Evolutionary conservation across 2,797 vertebrate species (phyloP), one percentile per base, ranked within the genome.

Genomic region (Salarias fasciatus): DNA sequence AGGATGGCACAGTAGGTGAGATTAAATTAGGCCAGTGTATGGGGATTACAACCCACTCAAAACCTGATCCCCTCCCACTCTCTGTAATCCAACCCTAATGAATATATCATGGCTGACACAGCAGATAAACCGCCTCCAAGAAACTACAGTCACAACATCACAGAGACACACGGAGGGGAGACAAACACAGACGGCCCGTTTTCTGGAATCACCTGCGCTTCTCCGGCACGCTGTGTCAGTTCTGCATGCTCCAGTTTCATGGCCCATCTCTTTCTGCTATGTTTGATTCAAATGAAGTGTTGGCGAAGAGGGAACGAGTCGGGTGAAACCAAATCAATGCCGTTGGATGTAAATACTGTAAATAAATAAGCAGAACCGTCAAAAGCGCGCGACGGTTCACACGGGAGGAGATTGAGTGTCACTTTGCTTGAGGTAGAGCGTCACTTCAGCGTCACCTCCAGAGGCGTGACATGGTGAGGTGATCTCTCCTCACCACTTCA

Each of bases 21-120:
- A 92, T 92, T 93, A 92, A 93, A 93, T 93, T 92, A 92, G 88
- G 67, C 58, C 77, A 74, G 81, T 91, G 89, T 89, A 89, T 91
- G 80, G 86, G 90, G 91, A 93, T 93, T 92, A 93, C 83, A 88
- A 80, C 83, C 85, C 85, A 86, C 90, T 88, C 85, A 71, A 87
- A 89, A 83, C 72, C 85, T 82, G 89, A 92, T 92, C 87, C 76
- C 82, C 85, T 89, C 90, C 88, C 80, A 87, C 83, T 78, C 76
- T 52, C 60, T 73, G 84, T 92, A 93, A 93, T 93, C 91, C 92
- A 88, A 77, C 72, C 59, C 85, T 93, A 93, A 93, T 92, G 90
- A 92, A 90, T 88, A 80, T 83, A 90, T 90, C 87, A 88, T 64
- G 84, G 80, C 88, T 90, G 91, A 90, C 88, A 84, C 79, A 84